Evolutionary conservation across 2,113 vertebrate species (phyloP).

Genomic region (Sceloporus undulatus): DNA sequence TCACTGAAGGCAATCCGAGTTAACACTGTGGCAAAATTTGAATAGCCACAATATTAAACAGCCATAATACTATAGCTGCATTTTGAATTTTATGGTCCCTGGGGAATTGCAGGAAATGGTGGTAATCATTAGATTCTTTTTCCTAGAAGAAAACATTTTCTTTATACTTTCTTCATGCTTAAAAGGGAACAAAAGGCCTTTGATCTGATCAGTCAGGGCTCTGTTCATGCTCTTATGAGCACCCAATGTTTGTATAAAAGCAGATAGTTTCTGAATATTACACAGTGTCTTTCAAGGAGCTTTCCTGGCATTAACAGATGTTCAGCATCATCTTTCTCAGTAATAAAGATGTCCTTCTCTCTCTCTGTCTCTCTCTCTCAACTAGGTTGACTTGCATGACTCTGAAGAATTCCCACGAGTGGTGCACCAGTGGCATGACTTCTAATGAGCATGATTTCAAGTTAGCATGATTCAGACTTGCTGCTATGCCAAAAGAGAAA

Average conservation of each 20-base stretch:
- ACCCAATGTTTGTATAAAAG: conserved; percentile 24
- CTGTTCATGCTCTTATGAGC: rapidly evolving
- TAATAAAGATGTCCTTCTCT: conserved; percentile 72
- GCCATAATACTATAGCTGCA: too few species aligned
- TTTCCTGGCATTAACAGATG: conserved; percentile 70
- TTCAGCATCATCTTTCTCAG: conserved; percentile 60
- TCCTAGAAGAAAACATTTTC: too few species aligned
- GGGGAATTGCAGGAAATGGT: too few species aligned
- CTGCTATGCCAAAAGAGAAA: not conserved
- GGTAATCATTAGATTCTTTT: too few species aligned
- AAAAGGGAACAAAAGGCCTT: too few species aligned
- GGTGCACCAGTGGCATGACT: not conserved
- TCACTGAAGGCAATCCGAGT: too few species aligned
- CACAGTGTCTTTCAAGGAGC: conserved; percentile 68
- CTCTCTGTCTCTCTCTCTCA: conserved; percentile 36
- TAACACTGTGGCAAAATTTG: too few species aligned
- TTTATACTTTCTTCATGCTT: too few species aligned
- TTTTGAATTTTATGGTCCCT: too few species aligned
- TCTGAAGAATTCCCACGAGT: not conserved
- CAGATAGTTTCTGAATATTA: conserved; percentile 46
- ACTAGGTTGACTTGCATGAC: not conserved
- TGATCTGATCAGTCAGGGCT: not conserved
- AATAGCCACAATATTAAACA: too few species aligned
- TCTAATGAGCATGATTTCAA: not conserved
- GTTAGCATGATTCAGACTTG: not conserved